phyloP scores from a whole-genome alignment of 2,113 vertebrate genomes.

The Azemiops feae region DNA sequence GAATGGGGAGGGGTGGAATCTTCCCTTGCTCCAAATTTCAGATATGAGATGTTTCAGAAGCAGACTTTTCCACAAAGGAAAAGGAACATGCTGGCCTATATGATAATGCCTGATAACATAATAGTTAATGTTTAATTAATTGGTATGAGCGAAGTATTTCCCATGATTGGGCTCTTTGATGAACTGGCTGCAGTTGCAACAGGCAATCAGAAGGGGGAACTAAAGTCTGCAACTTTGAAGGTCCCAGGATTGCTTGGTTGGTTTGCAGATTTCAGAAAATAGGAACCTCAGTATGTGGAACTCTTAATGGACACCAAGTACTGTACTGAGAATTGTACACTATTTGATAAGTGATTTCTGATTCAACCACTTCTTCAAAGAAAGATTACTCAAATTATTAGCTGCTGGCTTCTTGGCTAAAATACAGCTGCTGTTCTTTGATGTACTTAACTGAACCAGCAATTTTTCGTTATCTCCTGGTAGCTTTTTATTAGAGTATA shows the following conservation, averaged over 20 bases:
- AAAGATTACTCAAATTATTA: background rate
- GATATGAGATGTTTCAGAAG: too few relatives aligned
- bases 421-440: background rate
- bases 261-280: background rate
- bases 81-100: background rate
- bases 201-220: slow-evolving; percentile 1
- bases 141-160: background rate
- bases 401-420: background rate
- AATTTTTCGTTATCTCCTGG: background rate
- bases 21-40: background rate
- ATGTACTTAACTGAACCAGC: background rate
- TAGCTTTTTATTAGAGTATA: background rate
- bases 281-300: background rate
- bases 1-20: background rate
- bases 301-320: background rate
- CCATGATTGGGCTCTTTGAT: background rate
- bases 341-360: background rate
- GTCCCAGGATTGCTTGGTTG: background rate
- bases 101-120: background rate
- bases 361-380: background rate
- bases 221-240: background rate
- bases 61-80: background rate
- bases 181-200: background rate
- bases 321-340: background rate
- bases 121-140: background rate